Evolutionary conservation across 1,140 invertebrate species (phyloP).

Genomic region (Microplitis demolitor): DNA sequence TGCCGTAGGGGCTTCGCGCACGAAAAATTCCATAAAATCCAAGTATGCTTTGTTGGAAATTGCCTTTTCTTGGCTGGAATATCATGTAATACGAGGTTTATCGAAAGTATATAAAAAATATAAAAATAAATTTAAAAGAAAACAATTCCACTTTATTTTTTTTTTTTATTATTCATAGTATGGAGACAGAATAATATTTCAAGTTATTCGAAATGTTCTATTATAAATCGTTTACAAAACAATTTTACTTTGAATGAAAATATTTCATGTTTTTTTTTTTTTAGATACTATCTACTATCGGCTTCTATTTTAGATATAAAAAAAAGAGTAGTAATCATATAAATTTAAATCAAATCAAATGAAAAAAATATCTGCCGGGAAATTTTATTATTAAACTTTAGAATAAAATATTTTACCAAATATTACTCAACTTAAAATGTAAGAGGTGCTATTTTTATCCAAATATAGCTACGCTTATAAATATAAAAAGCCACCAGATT

Average conservation of each 20-base stretch:
- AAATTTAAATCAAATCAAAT: no score
- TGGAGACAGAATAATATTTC: neutral
- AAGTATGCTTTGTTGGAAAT: constrained; percentile 1
- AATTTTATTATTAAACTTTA: no score
- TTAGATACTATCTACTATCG: no score
- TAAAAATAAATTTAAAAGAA: neutral
- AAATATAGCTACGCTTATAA: neutral
- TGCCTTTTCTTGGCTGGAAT: constrained; percentile 9
- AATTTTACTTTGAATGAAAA: neutral
- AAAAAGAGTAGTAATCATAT: no score
- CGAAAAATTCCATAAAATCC: constrained; percentile 8
- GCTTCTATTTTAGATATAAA: no score
- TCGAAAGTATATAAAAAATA: neutral
- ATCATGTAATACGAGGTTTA: neutral
- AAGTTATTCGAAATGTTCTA: neutral
- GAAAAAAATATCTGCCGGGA: no score
- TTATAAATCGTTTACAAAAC: neutral
- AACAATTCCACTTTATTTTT: no score
- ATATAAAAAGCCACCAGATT: neutral
- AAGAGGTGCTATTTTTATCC: neutral
- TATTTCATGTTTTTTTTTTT: no score
- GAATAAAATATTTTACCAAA: neutral
- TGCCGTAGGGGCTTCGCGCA: neutral
- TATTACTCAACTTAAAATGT: neutral
- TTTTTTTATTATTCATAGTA: no score